Base-by-base conservation (phyloP, 2,888 invertebrate genomes). In the Bellardia bayeri region DNA sequence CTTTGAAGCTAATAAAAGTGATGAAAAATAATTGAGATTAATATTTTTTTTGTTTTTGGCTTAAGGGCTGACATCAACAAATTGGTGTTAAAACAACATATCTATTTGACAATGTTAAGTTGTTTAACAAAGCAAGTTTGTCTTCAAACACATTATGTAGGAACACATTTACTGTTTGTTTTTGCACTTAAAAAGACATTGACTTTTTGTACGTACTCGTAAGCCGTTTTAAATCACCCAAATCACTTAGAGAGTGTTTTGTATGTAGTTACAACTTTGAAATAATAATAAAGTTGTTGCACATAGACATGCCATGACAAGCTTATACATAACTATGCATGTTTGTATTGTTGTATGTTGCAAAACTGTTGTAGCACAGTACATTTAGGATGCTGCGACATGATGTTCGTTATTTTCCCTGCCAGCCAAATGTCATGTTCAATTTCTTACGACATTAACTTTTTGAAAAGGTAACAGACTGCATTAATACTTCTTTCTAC, bases 201-300 rank as follows among this genome's bases (percentile, higher is more conserved):
- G 83, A 78, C 71, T 74, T 72, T 80, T 33, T 40, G 61, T 81
- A 4, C 49, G 61, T 81, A 4, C 6, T 63, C 45, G 40, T 40
- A 85, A 88, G 86, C 88, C 90, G 90, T 90, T 37, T 68, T 63
- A 83, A 90, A 89, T 90, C 89, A 87, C 88, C 68, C 45, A 54
- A 82, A 89, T 88, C 89, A 86, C 82, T 83, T 33, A 49, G 33
- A 68, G n/a, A 42, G 42, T 79, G 23, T 56, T 76, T 76, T 79
- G 78, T 13, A 11, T 45, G 45, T 45, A 45, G 13, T 13, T 45
- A 49, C 33, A 37, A 51, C 72, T 74, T 40, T 11, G 16, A 66
- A 66, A 58, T 71, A 78, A 51, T 49, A 58, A 49, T 71, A 76
- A 49, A 40, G 16, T 33, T 78, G 37, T 71, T 56, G 54, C 58